Evolutionary conservation across 2,113 vertebrate species (phyloP).

Genomic region (Bufo gargarizans): DNA sequence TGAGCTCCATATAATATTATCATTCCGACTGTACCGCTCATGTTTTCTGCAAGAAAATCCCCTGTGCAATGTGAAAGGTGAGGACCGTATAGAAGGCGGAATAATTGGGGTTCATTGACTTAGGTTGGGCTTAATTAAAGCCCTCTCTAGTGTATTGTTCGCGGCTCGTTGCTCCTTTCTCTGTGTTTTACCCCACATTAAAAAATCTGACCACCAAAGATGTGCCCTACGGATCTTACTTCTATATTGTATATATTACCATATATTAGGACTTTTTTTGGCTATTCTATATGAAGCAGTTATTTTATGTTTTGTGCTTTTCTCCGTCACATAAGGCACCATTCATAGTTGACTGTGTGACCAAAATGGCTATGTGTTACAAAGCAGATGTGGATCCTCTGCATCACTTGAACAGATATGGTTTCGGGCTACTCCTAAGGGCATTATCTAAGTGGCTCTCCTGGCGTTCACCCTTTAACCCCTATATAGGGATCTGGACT

Average conservation of each 20-base stretch:
- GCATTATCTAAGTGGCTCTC: no score
- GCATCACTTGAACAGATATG: no score
- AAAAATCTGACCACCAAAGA: not conserved
- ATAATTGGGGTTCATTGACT: not conserved
- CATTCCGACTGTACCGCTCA: not conserved
- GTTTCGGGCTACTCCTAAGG: no score
- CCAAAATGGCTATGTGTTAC: no score
- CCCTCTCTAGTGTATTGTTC: not conserved
- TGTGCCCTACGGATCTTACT: not conserved
- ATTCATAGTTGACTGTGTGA: no score
- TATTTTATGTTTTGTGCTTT: no score
- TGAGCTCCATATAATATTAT: conserved; percentile 10
- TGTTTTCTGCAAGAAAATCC: not conserved
- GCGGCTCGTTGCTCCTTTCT: not conserved
- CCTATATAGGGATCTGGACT: no score
- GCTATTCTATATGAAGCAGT: no score
- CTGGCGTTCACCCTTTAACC: no score
- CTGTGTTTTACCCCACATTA: not conserved
- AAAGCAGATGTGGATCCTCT: no score
- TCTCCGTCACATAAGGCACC: no score
- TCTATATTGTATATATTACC: not conserved
- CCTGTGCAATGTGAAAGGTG: not conserved
- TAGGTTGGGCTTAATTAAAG: not conserved
- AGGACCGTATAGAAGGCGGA: not conserved
- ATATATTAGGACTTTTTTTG: not conserved